phyloP scores from a whole-genome alignment of 2,888 invertebrate species.

The Cryptus armator region DNA sequence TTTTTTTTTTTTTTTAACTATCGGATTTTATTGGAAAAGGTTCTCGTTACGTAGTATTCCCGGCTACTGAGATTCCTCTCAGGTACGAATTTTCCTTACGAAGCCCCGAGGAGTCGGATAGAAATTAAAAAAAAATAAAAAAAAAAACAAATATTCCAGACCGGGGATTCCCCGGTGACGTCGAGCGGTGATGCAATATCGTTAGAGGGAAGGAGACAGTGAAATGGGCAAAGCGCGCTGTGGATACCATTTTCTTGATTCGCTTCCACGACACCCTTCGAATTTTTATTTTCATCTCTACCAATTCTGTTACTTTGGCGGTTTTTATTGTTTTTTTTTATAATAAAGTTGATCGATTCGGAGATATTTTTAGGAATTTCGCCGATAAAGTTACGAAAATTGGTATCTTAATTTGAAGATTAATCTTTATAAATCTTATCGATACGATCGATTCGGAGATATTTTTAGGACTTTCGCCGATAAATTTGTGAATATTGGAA shows the following conservation, averaged over 20 bases:
- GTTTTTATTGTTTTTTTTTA: constrained; percentile 1
- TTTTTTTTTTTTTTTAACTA: constrained; percentile 13
- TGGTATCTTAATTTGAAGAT: not conserved
- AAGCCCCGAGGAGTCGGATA: not conserved
- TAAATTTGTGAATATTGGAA: not conserved
- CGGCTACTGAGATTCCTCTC: not conserved
- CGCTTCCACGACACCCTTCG: not conserved
- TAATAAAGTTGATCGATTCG: not conserved
- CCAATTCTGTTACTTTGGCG: not conserved
- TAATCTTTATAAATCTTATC: not conserved
- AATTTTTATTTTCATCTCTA: constrained; percentile 9
- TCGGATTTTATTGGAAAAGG: not conserved
- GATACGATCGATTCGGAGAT: not conserved
- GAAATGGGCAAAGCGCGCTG: not conserved
- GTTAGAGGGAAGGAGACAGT: not conserved
- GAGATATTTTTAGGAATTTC: not conserved
- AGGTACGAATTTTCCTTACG: not conserved
- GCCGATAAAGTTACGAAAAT: not conserved
- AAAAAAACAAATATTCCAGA: not conserved
- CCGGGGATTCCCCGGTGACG: not conserved
- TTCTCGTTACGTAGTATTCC: not conserved
- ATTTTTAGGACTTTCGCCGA: not conserved
- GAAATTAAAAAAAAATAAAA: not conserved
- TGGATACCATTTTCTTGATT: constrained; percentile 13
- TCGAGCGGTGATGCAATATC: constrained; percentile 24